Evolutionary conservation across 1,140 invertebrate genomes (phyloP).

Genomic region (Zaprionus lachaisei): DNA sequence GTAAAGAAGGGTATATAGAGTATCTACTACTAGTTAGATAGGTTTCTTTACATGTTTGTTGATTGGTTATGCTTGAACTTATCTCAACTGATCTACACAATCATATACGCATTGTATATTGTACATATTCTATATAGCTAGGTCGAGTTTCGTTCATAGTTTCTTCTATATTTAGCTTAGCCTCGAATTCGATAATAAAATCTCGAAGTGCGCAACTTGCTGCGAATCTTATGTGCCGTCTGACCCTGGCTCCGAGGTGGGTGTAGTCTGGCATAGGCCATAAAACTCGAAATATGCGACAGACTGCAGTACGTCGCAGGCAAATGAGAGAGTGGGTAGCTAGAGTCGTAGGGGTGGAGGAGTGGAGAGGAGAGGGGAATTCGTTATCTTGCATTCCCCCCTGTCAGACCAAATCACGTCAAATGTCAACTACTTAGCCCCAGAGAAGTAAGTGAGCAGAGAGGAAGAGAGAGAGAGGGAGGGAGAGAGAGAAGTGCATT

Average conservation of each 20-base stretch:
- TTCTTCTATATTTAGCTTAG: conserved; percentile 16
- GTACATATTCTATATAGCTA: background rate
- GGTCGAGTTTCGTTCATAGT: conserved; percentile 2
- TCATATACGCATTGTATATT: background rate
- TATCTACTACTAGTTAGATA: no score
- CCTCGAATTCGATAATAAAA: conserved; percentile 37
- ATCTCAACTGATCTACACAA: background rate
- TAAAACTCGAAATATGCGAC: conserved; percentile 31
- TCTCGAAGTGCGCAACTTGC: conserved; percentile 31
- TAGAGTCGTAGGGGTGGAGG: background rate
- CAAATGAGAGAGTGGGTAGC: conserved; percentile 1
- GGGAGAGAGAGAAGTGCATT: background rate
- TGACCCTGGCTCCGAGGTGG: conserved; percentile 43
- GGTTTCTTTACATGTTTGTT: no score
- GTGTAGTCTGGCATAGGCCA: conserved; percentile 30
- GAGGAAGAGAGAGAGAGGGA: background rate
- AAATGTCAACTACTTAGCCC: conserved; percentile 71
- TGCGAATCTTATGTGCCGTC: conserved; percentile 28
- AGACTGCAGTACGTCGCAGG: conserved; percentile 3
- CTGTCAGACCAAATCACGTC: conserved; percentile 48
- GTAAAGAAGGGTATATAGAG: no score
- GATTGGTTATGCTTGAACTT: background rate
- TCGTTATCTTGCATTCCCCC: conserved; percentile 37
- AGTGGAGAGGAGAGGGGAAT: conserved; percentile 2
- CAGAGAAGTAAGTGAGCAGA: background rate